These are phyloP conservation scores for Nesoenas mayeri DNA, from an alignment of 2,113 vertebrate species.

Conservation along the genomic window DNA sequence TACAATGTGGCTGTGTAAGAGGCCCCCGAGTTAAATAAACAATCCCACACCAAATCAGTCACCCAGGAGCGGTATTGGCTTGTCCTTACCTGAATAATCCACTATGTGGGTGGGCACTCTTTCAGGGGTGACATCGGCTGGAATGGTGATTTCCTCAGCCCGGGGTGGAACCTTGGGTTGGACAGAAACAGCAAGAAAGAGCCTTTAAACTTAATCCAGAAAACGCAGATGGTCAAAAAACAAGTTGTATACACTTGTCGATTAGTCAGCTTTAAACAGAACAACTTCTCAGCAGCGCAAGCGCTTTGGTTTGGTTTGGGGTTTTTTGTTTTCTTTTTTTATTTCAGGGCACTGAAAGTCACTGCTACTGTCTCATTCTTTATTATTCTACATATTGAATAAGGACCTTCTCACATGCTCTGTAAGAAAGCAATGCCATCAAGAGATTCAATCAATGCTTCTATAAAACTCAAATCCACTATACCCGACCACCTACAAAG, in stretches of 20 bases:
- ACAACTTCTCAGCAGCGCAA: neutral
- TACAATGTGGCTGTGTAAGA: neutral
- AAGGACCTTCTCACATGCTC: neutral
- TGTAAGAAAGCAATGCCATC: neutral
- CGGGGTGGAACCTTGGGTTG: slow-evolving; percentile 88
- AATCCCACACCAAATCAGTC: neutral
- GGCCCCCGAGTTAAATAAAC: neutral
- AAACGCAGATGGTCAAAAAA: neutral
- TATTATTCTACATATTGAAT: neutral
- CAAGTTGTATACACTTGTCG: neutral
- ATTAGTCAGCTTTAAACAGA: neutral
- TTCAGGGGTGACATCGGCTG: slow-evolving; percentile 97
- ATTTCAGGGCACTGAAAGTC: neutral
- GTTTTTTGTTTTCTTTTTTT: neutral
- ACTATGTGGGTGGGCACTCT: slow-evolving; percentile 98
- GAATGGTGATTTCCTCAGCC: slow-evolving; percentile 98
- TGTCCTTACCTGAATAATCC: slow-evolving; percentile 91
- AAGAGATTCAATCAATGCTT: neutral
- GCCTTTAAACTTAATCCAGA: neutral
- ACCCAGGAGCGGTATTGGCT: neutral
- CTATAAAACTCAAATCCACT: neutral
- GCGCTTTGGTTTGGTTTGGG: neutral
- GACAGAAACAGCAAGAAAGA: slow-evolving; percentile 50
- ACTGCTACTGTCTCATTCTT: neutral
- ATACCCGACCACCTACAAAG: neutral